Percentiles rank a stretch among this genome's conserved stretches.
phyloP scores from a whole-genome alignment of 2,113 vertebrate genomes.

The Uropsilus gracilis region DNA sequence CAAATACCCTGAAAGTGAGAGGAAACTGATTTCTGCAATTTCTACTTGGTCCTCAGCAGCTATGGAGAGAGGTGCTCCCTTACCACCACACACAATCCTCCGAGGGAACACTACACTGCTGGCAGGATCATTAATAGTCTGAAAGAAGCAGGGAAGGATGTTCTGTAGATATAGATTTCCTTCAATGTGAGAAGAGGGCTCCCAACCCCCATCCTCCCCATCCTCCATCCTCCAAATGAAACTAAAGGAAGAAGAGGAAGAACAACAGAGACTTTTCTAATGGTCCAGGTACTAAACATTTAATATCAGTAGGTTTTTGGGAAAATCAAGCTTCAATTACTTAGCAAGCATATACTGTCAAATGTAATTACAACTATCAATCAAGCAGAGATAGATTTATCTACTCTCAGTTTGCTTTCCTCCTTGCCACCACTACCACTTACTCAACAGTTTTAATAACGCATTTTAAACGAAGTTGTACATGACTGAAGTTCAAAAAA shows the following conservation, averaged over 20 bases:
- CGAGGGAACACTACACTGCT: too few species aligned
- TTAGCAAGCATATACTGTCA: conserved; percentile 33
- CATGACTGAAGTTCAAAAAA: conserved; percentile 33
- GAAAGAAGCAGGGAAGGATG: neutral
- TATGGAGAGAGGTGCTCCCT: neutral
- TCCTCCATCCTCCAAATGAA: too few species aligned
- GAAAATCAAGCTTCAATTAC: conserved; percentile 62
- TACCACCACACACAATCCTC: too few species aligned
- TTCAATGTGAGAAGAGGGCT: neutral
- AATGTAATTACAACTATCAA: conserved; percentile 45
- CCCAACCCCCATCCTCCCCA: too few species aligned
- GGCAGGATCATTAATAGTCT: neutral
- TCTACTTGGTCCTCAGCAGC: neutral
- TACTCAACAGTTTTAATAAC: neutral
- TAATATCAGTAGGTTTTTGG: neutral
- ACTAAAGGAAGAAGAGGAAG: neutral
- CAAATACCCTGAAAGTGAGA: neutral
- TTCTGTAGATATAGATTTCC: neutral
- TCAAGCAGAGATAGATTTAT: conserved; percentile 21
- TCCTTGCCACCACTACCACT: neutral
- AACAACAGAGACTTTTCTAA: neutral
- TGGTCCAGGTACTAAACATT: conserved; percentile 7
- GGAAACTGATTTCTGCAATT: neutral
- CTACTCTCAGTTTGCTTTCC: neutral
- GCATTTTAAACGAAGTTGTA: conserved; percentile 22